phyloP scores from a whole-genome alignment of 2,113 vertebrate genomes.

The Kobus ellipsiprymnus region DNA sequence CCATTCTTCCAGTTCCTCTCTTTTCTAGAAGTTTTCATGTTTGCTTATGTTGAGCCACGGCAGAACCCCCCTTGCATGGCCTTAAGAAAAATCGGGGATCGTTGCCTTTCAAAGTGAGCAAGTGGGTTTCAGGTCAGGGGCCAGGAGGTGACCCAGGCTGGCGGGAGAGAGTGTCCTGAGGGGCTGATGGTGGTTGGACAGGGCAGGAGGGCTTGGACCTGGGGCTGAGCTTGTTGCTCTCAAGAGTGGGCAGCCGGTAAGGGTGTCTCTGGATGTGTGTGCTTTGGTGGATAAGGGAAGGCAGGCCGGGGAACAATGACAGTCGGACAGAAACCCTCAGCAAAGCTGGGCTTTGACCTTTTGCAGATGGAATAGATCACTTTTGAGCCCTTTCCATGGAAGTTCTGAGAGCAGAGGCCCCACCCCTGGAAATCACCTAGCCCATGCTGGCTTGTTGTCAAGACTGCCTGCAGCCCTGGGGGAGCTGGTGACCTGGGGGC shows the following conservation, averaged over 20 bases:
- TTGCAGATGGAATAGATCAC: background rate
- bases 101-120: background rate
- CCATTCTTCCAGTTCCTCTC: background rate
- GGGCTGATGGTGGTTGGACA: background rate
- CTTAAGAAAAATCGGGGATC: background rate
- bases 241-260: background rate
- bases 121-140: background rate
- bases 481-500: background rate
- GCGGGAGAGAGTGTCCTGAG: background rate
- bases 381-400: background rate
- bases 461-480: background rate
- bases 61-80: background rate
- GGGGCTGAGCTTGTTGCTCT: background rate
- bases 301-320: background rate
- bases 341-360: constrained; percentile 14
- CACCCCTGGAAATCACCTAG: constrained; percentile 46
- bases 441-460: background rate
- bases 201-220: background rate
- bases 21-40: constrained; percentile 17
- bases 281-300: background rate
- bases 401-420: constrained; percentile 23
- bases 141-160: background rate
- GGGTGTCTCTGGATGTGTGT: background rate
- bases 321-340: background rate
- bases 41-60: background rate